A percentile compares a stretch with the other conserved stretches of the same genome.
These are phyloP conservation scores for Leucoma salicis DNA, from an alignment of 2,888 invertebrate species.

Conservation along the genomic window DNA sequence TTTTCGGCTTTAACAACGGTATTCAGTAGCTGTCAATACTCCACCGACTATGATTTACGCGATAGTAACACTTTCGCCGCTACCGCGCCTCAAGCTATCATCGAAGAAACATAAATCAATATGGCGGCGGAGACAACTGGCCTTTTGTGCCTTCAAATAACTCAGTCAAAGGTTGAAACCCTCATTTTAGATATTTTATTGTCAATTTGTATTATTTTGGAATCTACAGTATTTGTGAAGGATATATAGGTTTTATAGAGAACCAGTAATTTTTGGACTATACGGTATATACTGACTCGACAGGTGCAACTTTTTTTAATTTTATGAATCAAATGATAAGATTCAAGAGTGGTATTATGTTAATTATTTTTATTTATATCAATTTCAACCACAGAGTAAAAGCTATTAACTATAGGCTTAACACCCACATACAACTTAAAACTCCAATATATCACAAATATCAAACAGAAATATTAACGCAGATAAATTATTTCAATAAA, in stretches of 20 bases:
- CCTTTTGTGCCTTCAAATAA: slow-evolving; percentile 57
- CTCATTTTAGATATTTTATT: slow-evolving; percentile 27
- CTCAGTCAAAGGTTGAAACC: slow-evolving; percentile 35
- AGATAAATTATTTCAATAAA: too few relatives aligned
- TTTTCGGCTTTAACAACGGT: slow-evolving; percentile 53
- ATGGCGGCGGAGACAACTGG: slow-evolving; percentile 40
- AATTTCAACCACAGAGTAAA: too few relatives aligned
- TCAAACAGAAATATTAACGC: too few relatives aligned
- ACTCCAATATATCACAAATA: too few relatives aligned
- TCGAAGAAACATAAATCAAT: slow-evolving; percentile 69
- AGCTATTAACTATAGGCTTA: too few relatives aligned
- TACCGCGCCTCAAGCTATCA: slow-evolving; percentile 37
- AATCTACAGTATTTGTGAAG: background rate
- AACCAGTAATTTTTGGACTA: too few relatives aligned
- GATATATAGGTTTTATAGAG: background rate
- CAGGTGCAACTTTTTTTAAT: too few relatives aligned
- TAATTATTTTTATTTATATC: too few relatives aligned
- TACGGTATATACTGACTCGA: too few relatives aligned
- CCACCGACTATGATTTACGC: slow-evolving; percentile 67
- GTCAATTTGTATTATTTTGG: slow-evolving; percentile 15
- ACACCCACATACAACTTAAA: too few relatives aligned
- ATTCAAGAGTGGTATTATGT: too few relatives aligned
- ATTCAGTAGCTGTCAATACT: slow-evolving; percentile 77
- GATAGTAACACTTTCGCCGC: slow-evolving; percentile 65
- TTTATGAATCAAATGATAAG: too few relatives aligned